Base-by-base conservation (phyloP, 2,113 vertebrate genomes). In the Malurus elegans region DNA sequence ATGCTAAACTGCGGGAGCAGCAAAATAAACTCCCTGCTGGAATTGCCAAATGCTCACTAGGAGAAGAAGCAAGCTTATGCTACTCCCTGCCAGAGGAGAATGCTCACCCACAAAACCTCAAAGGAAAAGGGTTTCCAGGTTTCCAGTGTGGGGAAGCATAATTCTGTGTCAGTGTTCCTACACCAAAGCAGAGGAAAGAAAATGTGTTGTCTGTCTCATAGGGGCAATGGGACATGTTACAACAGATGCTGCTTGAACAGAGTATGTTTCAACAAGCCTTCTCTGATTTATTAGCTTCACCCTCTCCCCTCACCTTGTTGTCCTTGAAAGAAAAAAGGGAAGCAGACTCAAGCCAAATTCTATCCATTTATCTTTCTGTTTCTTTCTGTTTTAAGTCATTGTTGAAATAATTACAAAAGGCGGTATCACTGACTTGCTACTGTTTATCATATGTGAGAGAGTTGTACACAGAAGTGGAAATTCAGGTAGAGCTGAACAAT, bases 1-100 rank as follows among this genome's bases (percentile, higher is more conserved):
- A 56, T 66, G 75, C 48, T 82, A 60, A 96, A 91, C 66, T 3
- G 0, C 0, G 3, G 69, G n/a, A 90, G 74, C 58, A 80, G 14
- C 56, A 83, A 80, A 95, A 79, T 24, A 90, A 84, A 92, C 79
- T 95, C 81, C 90, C 88, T 92, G 54, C 74, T 95, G 92, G 64
- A 93, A 92, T 90, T 18, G 2, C 92, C 93, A 93, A 66, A 86
- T 94, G 85, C 79, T 92, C 40, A 8, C 62, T 78, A 66, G 61
- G 42, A 91, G 61, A 91, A 90, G 21, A 8, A 2, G 42, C 26
- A 72, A 66, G 71, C 42, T 95, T 94, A 78, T 64, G 14, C 66
- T 70, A 40, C 51, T 86, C 67, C 32, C 16, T 92, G 82, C 54
- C 93, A 73, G 56, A 70, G 45, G 51, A 88, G 54, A 83, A 66